Conservation (phyloP, 2,797 vertebrate species). For the Otus scops region DNA sequence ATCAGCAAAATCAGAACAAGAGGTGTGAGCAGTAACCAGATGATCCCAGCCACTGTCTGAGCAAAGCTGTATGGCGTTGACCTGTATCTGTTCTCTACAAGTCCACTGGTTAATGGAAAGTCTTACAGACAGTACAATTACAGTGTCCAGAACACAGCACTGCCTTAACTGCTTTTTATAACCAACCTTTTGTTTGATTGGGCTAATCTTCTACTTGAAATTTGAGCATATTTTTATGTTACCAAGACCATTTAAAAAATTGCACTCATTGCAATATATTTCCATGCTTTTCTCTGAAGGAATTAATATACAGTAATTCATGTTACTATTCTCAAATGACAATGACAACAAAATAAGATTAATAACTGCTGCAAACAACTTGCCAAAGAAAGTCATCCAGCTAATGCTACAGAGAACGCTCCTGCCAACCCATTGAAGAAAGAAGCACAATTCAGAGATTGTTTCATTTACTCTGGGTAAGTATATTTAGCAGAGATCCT, state of each 20-base stretch:
- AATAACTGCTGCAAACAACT: conserved; percentile 1
- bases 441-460: background rate
- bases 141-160: background rate
- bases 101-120: background rate
- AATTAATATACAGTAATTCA: background rate
- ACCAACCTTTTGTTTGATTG: background rate
- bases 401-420: background rate
- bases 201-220: background rate
- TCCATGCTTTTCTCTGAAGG: background rate
- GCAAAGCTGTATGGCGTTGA: fast-evolving
- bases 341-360: conserved; percentile 6
- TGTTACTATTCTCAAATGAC: background rate
- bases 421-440: background rate
- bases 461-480: background rate
- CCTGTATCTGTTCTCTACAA: background rate
- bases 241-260: background rate
- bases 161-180: background rate
- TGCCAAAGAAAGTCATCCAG: conserved; percentile 8
- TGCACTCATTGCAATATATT: background rate
- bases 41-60: background rate
- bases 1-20: background rate
- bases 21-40: fast-evolving
- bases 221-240: background rate
- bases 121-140: fast-evolving
- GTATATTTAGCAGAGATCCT: background rate